Evolutionary conservation across 2,888 invertebrate species (phyloP).

Genomic region (Molorchus minor): DNA sequence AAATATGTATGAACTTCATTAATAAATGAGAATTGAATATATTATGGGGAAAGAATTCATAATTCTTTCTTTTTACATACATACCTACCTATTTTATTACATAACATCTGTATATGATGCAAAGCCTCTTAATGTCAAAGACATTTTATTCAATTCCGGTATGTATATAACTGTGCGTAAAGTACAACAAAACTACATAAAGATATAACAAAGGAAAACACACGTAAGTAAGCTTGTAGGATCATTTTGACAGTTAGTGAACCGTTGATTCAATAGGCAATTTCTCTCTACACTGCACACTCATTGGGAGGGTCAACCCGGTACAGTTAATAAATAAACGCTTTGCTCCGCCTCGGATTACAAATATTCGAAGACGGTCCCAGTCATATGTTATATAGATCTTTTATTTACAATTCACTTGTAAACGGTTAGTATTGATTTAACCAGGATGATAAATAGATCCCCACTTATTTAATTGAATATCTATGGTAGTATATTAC

Average conservation of each 20-base stretch:
- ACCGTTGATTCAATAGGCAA: constrained; percentile 59
- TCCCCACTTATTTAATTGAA: constrained; percentile 12
- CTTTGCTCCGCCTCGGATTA: constrained; percentile 47
- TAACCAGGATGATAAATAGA: constrained; percentile 26
- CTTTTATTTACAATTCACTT: constrained; percentile 40
- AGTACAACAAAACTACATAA: constrained; percentile 34
- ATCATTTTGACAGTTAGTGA: constrained; percentile 59
- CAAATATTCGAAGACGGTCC: constrained; percentile 45
- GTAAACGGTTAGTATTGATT: constrained; percentile 40
- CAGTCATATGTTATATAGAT: constrained; percentile 41
- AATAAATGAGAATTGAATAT: too few species aligned
- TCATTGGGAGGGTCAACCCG: constrained; percentile 48
- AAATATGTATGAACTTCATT: too few species aligned
- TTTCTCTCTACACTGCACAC: constrained; percentile 58
- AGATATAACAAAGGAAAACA: constrained; percentile 42
- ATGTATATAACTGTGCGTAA: constrained; percentile 32
- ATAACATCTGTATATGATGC: too few species aligned
- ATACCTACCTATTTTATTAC: too few species aligned
- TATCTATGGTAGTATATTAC: background rate
- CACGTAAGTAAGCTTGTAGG: constrained; percentile 40
- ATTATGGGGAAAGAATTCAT: too few species aligned
- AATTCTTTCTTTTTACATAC: too few species aligned
- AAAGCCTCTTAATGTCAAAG: too few species aligned
- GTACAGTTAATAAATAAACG: constrained; percentile 52
- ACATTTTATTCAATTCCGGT: constrained; percentile 29